Base-by-base conservation (phyloP, 2,113 vertebrate species). In the Puffinus mauretanicus region DNA sequence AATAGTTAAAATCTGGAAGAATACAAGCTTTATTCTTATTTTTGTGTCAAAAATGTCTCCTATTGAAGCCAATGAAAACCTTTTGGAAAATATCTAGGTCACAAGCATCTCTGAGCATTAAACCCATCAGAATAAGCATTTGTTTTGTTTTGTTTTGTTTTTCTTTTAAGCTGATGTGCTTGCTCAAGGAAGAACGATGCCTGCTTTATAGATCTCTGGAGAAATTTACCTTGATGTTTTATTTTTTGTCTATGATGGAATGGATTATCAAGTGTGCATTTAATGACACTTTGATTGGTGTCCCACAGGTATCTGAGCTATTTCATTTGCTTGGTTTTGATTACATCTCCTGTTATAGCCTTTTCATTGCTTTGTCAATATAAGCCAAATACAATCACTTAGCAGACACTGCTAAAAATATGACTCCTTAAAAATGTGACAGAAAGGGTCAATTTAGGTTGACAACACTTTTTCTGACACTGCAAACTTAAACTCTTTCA, bases 241-340 rank as follows among this genome's bases (percentile, higher is more conserved):
- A 54, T 78, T 95, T 95, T 96, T 95, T 95, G 52, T 87, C 76
- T 69, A 2, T 66, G 60, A 64, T 93, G 36, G 58, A 94, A 71
- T 52, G 82, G 55, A 65, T 96, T 96, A 90, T 93, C 84, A 95
- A 96, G 60, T 94, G 84, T 89, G n/a, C 83, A 54, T 93, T 94
- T 96, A 96, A 87, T 86, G 71, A 67, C 70, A 81, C 54, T 92
- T 95, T 83, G 60, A 60, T 83, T 93, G 42, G 34, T 85, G 46
- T 47, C 57, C 65, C 44, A 40, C 58, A 51, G 79, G 44, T 80
- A 72, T 78, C 40, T 82, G 54, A 92, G 44, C 34, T 72, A 25
- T 72, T 90, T 92, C 3, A 77, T 88, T 92, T 92, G 9, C 94
- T 91, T 91, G 86, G 71, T 84, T 91, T 96, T 95, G 90, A 40